phyloP scores from a whole-genome alignment of 2,113 vertebrate genomes.

The Gymnarchus niloticus region DNA sequence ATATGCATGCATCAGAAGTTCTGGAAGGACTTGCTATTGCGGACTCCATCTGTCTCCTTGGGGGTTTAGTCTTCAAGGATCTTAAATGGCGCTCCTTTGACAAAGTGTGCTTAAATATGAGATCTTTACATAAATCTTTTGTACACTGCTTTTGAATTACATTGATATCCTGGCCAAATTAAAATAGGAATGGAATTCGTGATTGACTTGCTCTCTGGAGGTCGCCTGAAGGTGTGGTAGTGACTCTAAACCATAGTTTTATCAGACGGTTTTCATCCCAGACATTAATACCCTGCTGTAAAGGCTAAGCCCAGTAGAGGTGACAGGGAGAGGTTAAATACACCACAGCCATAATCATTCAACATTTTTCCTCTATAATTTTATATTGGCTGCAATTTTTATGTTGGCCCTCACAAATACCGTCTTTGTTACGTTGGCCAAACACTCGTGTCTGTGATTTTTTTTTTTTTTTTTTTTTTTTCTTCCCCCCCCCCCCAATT shows the following conservation, averaged over 20 bases:
- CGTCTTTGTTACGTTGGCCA: background rate
- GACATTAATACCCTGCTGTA: background rate
- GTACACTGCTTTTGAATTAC: background rate
- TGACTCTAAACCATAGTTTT: background rate
- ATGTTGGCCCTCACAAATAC: background rate
- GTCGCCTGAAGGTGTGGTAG: background rate
- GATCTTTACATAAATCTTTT: background rate
- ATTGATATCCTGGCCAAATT: background rate
- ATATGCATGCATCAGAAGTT: background rate
- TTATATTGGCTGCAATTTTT: background rate
- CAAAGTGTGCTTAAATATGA: background rate
- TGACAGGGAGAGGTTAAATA: background rate
- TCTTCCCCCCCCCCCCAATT: background rate
- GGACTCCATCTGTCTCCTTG: background rate
- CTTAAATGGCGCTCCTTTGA: background rate
- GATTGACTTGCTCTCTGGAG: background rate
- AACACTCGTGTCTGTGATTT: background rate
- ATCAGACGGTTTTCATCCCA: background rate
- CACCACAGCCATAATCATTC: background rate
- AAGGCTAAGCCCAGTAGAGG: too few species aligned
- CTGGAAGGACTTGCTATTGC: background rate
- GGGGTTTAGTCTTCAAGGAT: background rate
- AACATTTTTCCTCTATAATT: background rate
- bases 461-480: too few species aligned
- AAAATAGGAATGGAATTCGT: background rate